Evolutionary conservation across 2,113 vertebrate genomes (phyloP).

Genomic region (Strix uralensis): DNA sequence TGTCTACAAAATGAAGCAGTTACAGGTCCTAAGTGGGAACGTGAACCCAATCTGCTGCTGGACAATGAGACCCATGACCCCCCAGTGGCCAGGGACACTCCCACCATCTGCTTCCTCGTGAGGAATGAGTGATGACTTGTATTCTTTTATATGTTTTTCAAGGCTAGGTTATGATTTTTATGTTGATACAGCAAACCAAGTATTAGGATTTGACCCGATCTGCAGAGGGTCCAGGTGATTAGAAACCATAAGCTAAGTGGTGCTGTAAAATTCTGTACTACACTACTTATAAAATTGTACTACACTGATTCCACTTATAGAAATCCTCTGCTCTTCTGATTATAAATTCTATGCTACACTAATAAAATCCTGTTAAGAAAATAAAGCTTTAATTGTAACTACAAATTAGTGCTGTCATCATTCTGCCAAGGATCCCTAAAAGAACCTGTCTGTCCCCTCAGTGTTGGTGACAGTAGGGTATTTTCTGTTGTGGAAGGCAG

Average conservation of each 20-base stretch:
- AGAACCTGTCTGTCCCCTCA: not conserved
- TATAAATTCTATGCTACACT: not conserved
- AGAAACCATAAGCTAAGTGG: not conserved
- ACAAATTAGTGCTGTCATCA: not conserved
- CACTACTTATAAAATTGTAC: fast-evolving
- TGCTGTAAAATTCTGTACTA: not conserved
- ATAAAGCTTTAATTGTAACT: not conserved
- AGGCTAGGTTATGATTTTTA: not conserved
- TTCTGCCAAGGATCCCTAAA: not conserved
- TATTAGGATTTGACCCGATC: not conserved
- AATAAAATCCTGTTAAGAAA: not conserved
- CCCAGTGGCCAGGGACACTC: not conserved
- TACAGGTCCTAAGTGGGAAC: not conserved
- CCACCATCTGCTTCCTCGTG: not conserved
- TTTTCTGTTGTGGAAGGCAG: not conserved
- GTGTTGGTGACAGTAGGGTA: not conserved
- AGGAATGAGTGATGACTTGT: fast-evolving
- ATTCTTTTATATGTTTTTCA: not conserved
- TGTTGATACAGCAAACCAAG: not conserved
- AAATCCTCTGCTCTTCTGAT: not conserved
- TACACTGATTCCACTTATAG: not conserved
- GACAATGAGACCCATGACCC: not conserved
- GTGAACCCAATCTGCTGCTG: not conserved
- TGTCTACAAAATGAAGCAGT: not conserved
- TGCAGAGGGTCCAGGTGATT: not conserved